Percentiles rank a stretch among this genome's conserved stretches.
phyloP scores from a whole-genome alignment of 2,797 vertebrate species.

The Sebastolobus altivelis region DNA sequence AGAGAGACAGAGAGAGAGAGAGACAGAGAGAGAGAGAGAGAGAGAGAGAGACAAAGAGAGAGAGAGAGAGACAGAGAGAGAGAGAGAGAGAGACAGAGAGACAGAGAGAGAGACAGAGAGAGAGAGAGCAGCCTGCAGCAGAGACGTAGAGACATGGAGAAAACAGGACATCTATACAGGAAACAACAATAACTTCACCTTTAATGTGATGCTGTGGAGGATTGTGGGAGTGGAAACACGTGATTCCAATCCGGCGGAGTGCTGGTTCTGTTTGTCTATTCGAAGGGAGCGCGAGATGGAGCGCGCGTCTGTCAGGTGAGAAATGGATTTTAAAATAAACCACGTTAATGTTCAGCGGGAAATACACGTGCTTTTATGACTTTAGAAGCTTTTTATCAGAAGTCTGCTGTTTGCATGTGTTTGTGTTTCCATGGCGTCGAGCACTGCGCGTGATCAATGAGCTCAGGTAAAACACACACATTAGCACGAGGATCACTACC shows the following conservation, averaged over 20 bases:
- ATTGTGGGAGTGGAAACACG: slow-evolving; percentile 25
- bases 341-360: background rate
- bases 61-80: too few relatives aligned
- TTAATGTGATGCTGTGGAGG: slow-evolving; percentile 2
- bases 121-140: background rate
- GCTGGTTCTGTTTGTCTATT: background rate
- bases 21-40: too few relatives aligned
- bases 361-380: fast-evolving
- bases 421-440: slow-evolving; percentile 35
- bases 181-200: background rate
- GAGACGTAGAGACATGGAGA: background rate
- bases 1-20: background rate
- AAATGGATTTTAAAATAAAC: background rate
- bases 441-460: background rate
- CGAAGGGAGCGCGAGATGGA: slow-evolving; percentile 7
- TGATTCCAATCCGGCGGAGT: slow-evolving; percentile 29
- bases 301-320: slow-evolving; percentile 41
- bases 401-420: background rate
- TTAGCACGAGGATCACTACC: background rate
- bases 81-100: slow-evolving; percentile 2
- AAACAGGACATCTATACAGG: too few relatives aligned
- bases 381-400: fast-evolving
- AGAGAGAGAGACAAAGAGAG: too few relatives aligned
- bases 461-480: slow-evolving; percentile 10
- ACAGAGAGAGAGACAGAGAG: background rate